Evolutionary conservation across 2,797 vertebrate species (phyloP), one percentile per base, ranked within the genome.

Genomic region (Triplophysa yarkandensis): DNA sequence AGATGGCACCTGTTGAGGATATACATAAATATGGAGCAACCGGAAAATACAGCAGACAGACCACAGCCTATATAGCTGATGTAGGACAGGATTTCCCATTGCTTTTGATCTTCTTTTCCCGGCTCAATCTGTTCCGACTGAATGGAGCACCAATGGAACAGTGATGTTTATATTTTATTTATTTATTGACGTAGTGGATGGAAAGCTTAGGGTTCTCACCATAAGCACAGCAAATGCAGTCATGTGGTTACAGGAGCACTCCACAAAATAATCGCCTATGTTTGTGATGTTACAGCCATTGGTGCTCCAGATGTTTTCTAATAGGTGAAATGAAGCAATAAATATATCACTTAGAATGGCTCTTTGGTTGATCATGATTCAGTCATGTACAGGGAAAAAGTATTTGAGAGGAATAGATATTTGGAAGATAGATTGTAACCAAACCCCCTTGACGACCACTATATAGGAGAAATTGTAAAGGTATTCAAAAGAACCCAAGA

Each of bases 21-120:
- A 28, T 82, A 87, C 1, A 81, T 27, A n/a, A 89, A 7, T 7
- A 92, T 16, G 13, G 88, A 80, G 43, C 77, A 17, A 34, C 77
- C 80, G 7, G 80, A 82, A 71, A 91, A 92, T 70, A 89, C 80
- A 0, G 84, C 83, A 17, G 91, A 92, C 34, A 92, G 64, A 46
- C 86, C 55, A 3, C 88, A 90, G 63, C 91, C 91, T 8, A 89
- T 61, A 44, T 92, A 91, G 57, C 83, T 91, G 77, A 92, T 82
- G 64, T 67, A 30, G 1, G 90, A 91, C 71, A 91, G 71, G 57
- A 90, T 87, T 28, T 71, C 0, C 89, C 90, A 92, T 4, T 90
- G 86, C 1, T 2, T 0, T 2, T 1, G 0, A 23, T 71, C 0
- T 25, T 88, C 78, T 19, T 13, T 52, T 17, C 50, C 1, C 6